Evolutionary conservation across 2,888 invertebrate species (phyloP), one percentile per base, ranked within the genome.

Genomic region (Hypselothyrea guttata): DNA sequence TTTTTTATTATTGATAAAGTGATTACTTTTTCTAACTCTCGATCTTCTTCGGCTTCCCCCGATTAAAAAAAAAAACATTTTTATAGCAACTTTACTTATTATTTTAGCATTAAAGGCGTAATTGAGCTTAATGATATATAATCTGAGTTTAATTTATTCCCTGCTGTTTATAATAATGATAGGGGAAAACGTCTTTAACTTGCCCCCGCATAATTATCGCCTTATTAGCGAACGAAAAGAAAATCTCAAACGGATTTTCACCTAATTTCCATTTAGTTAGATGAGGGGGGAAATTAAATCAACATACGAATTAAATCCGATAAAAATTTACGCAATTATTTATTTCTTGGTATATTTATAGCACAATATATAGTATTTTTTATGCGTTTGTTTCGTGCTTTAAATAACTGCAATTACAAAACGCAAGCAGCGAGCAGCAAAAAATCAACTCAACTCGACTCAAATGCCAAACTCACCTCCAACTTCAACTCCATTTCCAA

Each of bases 351-450:
- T 46, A 15, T n/a, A 41, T 31, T 33, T 44, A n/a, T n/a, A n/a
- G n/a, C n/a, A n/a, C n/a, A n/a, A n/a, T n/a, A n/a, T n/a, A n/a
- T n/a, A n/a, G 15, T 13, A 33, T 28, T 44, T 59, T 42, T 37
- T 52, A 16, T 34, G 59, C 38, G 42, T 58, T 47, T 74, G 51
- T 11, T 53, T 57, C 59, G 71, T 63, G 71, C 45, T 57, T 84
- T 48, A 77, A 78, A 84, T 75, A 85, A 71, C 75, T 63, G 82
- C 74, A 86, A 84, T 81, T 81, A 86, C 82, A 77, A 81, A 81
- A 70, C 63, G 69, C 75, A 73, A 56, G 68, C 60, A 64, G 61
- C 75, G 56, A 45, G 33, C 59, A 53, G 13, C 57, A 64, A 56
- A 58, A 42, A 34, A 58, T 56, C 48, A 11, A 38, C 22, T 18